A percentile compares a stretch with the other conserved stretches of the same genome.
phyloP scores from a whole-genome alignment of 2,113 vertebrate species.

The Sylvia atricapilla region DNA sequence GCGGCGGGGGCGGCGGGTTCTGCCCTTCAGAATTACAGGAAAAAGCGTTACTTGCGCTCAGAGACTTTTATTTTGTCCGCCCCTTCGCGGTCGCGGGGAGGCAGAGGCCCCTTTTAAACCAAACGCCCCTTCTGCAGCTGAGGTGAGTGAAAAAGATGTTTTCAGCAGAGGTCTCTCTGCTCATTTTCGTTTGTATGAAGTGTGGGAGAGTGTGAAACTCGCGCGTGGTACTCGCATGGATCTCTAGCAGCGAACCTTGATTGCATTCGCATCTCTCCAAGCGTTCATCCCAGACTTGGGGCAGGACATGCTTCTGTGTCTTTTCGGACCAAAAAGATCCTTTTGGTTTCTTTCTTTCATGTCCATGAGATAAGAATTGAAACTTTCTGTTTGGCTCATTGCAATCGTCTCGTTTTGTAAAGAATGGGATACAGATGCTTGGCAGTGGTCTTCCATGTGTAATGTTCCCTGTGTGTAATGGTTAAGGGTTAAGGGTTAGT shows the following conservation, averaged over 20 bases:
- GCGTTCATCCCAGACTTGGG: accelerated
- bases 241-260: neutral
- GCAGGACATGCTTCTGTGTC: accelerated
- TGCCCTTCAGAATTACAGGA: neutral
- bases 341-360: neutral
- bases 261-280: accelerated
- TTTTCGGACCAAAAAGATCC: accelerated
- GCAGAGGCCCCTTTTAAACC: accelerated
- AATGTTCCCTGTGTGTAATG: too few relatives aligned
- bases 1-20: too few relatives aligned
- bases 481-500: too few relatives aligned
- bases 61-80: neutral
- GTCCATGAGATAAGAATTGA: neutral
- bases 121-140: too few relatives aligned
- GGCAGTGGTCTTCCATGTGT: neutral
- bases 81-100: neutral
- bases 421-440: accelerated
- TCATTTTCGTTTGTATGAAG: accelerated
- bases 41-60: neutral
- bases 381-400: neutral
- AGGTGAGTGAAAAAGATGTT: neutral
- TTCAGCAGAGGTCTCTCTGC: neutral
- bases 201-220: neutral
- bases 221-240: accelerated
- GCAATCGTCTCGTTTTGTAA: neutral